phyloP scores from a whole-genome alignment of 2,888 invertebrate species.

The Bellardia bayeri region DNA sequence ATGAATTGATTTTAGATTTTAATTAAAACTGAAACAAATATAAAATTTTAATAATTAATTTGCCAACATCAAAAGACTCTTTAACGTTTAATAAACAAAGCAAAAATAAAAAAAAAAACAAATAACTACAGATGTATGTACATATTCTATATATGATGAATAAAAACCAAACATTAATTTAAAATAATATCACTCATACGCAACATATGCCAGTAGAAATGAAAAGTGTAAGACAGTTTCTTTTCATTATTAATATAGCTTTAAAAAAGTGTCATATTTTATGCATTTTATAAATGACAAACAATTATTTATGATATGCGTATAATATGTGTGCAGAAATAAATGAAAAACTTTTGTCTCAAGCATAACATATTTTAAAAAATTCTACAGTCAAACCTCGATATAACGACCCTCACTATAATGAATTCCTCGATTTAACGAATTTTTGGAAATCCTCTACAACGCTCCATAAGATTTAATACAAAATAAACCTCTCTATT shows the following conservation, averaged over 20 bases:
- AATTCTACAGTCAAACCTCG: neutral
- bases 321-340: neutral
- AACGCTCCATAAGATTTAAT: too few relatives aligned
- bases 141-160: too few relatives aligned
- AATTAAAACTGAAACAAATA: conserved; percentile 19
- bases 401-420: too few relatives aligned
- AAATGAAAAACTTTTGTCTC: neutral
- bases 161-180: neutral
- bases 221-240: too few relatives aligned
- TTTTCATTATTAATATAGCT: too few relatives aligned
- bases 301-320: neutral
- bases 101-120: neutral
- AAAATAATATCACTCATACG: neutral
- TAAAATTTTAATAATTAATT: neutral
- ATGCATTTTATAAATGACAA: neutral
- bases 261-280: too few relatives aligned
- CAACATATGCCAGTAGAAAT: too few relatives aligned
- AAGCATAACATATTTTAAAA: neutral
- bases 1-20: conserved; percentile 24
- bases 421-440: too few relatives aligned
- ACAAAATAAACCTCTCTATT: too few relatives aligned
- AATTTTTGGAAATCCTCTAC: too few relatives aligned
- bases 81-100: neutral
- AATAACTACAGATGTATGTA: too few relatives aligned
- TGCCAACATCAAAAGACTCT: neutral